Evolutionary conservation across 2,113 vertebrate genomes (phyloP).

Genomic region (Gnathonemus echidnorhynchus): DNA sequence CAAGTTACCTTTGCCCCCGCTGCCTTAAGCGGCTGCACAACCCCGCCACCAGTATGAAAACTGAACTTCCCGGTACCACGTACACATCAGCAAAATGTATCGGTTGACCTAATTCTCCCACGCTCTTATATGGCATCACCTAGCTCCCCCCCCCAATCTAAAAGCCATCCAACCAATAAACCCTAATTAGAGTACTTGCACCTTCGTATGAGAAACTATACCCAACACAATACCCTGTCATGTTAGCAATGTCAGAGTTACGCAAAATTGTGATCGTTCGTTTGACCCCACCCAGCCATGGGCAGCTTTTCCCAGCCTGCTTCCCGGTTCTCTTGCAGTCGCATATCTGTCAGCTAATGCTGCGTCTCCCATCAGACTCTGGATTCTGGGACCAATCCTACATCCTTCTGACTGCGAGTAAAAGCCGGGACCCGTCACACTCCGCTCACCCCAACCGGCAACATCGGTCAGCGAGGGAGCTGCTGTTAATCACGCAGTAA

Average conservation of each 20-base stretch:
- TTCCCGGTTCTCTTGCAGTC: background rate
- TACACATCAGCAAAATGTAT: too few relatives aligned
- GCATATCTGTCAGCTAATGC: background rate
- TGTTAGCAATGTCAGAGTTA: background rate
- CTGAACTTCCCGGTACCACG: too few relatives aligned
- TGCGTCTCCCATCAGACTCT: background rate
- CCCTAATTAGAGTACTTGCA: too few relatives aligned
- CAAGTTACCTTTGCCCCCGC: too few relatives aligned
- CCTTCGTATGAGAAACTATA: too few relatives aligned
- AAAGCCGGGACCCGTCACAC: background rate
- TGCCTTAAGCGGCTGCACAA: too few relatives aligned
- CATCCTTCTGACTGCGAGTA: background rate
- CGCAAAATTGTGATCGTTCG: background rate
- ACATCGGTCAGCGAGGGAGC: background rate
- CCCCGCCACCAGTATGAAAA: too few relatives aligned
- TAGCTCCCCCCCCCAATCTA: too few relatives aligned
- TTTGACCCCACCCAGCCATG: background rate
- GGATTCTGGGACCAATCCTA: background rate
- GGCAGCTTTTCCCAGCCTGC: background rate
- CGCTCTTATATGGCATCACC: too few relatives aligned
- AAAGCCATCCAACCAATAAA: too few relatives aligned
- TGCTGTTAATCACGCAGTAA: background rate
- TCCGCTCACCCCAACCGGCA: background rate
- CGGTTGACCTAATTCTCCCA: too few relatives aligned
- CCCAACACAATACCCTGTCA: too few relatives aligned